A percentile compares a stretch with the other conserved stretches of the same genome.
phyloP scores from a whole-genome alignment of 2,113 vertebrate genomes.

The Catharus fuscescens region DNA sequence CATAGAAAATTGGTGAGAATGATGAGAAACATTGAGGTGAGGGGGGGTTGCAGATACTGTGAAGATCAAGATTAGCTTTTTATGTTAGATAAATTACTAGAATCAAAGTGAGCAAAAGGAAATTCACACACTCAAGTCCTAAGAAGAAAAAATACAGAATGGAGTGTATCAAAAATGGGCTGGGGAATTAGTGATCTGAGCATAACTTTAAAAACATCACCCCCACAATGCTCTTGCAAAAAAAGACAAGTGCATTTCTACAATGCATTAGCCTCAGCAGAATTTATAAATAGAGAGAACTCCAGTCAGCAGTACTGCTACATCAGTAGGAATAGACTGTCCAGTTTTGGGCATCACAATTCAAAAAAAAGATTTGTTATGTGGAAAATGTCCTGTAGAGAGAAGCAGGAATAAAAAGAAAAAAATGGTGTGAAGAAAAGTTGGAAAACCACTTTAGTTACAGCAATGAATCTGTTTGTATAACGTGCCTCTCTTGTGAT shows the following conservation, averaged over 20 bases:
- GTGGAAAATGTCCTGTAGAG: neutral
- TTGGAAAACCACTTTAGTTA: neutral
- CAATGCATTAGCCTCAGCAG: neutral
- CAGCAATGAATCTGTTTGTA: neutral
- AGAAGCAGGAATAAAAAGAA: neutral
- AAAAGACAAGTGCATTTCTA: neutral
- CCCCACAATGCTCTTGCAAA: neutral
- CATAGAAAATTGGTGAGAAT: neutral
- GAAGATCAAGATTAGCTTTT: neutral
- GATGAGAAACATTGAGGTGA: neutral
- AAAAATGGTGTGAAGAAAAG: neutral
- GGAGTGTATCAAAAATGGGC: neutral
- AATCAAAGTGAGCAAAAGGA: neutral
- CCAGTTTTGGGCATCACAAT: neutral
- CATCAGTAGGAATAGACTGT: neutral
- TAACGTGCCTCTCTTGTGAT: neutral
- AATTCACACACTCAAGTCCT: neutral
- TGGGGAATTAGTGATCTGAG: neutral
- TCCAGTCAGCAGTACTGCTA: neutral
- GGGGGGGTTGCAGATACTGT: neutral
- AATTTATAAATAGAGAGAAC: neutral
- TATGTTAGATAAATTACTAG: neutral
- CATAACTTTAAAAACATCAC: neutral
- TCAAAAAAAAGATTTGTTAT: neutral
- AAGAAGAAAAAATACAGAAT: neutral